These are phyloP conservation scores for Bellardia pandia DNA, from an alignment of 2,888 invertebrate species.

Conservation along the genomic window DNA sequence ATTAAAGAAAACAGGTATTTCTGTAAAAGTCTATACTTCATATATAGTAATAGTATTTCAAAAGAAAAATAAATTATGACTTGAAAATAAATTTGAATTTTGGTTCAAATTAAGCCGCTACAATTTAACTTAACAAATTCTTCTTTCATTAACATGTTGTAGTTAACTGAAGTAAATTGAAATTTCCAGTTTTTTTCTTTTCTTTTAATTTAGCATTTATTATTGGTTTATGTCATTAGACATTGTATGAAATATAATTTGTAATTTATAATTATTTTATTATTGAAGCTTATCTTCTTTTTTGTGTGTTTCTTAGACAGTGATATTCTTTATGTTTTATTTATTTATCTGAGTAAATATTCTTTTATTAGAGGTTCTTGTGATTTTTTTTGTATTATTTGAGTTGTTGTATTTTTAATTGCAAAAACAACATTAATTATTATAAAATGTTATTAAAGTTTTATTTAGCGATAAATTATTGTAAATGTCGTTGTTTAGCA, in stretches of 20 bases:
- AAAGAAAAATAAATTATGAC: conserved; percentile 11
- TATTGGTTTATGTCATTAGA: conserved; percentile 16
- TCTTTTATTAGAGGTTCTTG: conserved; percentile 23
- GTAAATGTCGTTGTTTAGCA: conserved; percentile 39
- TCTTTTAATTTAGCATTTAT: not conserved
- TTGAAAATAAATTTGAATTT: not conserved
- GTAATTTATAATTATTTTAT: conserved; percentile 38
- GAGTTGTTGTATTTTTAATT: conserved; percentile 48
- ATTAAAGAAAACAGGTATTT: conserved; percentile 58
- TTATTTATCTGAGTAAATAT: conserved; percentile 13
- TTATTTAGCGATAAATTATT: conserved; percentile 57
- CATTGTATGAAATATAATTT: conserved; percentile 9
- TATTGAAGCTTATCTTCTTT: conserved; percentile 42
- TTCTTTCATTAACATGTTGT: conserved; percentile 11
- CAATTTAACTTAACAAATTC: conserved; percentile 5
- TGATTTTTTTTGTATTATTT: conserved; percentile 16
- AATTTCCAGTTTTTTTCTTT: not conserved
- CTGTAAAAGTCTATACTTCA: not conserved
- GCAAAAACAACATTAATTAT: conserved; percentile 54
- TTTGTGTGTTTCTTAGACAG: not conserved
- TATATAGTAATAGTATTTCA: not conserved
- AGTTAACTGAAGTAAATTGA: not conserved
- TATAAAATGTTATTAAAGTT: conserved; percentile 36
- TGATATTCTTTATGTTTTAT: conserved; percentile 22
- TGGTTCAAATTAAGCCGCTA: not conserved